Evolutionary conservation across 2,888 invertebrate species (phyloP), one percentile per base, ranked within the genome.

Genomic region (Conus canariensis): DNA sequence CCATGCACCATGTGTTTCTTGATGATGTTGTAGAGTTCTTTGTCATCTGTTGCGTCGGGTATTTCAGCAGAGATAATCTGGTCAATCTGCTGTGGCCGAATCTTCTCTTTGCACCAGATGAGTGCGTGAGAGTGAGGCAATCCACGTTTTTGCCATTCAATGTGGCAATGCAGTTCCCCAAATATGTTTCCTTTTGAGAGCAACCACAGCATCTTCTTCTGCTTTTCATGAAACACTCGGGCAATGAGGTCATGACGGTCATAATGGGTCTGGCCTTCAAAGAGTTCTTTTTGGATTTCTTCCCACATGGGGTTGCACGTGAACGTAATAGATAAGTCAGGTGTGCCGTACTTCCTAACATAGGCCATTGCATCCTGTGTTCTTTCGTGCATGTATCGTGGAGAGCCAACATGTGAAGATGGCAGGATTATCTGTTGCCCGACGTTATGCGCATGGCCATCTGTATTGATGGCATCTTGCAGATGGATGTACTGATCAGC

Each of bases 321-420:
- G 60, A 93, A 91, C 19, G 92, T 92, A n/a, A 92, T 95, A 92
- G 85, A 85, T 96, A 97, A n/a, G 96, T 96, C 95, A 56, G 96
- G 96, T 90, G 95, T 95, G 5, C 97, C 96, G 94, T 92, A 96
- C 91, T 95, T 95, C 74, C 94, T 67, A 8, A 97, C 96, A 87
- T 96, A 95, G 19, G 96, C 93, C 96, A 97, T 96, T 0, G 96
- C 95, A 94, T 96, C 96, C 91, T 96, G 93, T 92, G 95, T 96
- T 67, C 94, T 93, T 93, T 96, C 95, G 64, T 94, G 91, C 95
- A 96, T 96, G 91, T 94, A 93, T 45, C 96, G 92, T 9, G 96
- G 96, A 60, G 95, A 92, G 14, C 96, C 95, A 25, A 91, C 90
- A 91, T 96, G 96, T 9, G 88, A 30, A 56, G 91, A 85, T 9